Evolutionary conservation across 2,113 vertebrate species (phyloP), one percentile per base, ranked within the genome.

Genomic region (Platysteira castanea): DNA sequence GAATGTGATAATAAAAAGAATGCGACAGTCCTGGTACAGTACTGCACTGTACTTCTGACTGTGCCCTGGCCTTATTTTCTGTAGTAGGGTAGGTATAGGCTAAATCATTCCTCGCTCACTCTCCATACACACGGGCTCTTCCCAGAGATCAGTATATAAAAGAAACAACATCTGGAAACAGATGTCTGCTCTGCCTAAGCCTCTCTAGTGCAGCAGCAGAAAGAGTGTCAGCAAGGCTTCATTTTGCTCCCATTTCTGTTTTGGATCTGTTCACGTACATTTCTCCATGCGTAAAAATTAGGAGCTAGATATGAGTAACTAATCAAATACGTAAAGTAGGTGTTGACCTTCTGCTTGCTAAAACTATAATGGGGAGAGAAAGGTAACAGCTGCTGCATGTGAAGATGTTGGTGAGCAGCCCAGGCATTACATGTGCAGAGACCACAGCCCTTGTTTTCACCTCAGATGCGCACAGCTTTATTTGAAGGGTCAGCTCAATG

Each of bases 401-500:
- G 47, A 56, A 47, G 42, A 16, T 24, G 27, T 5, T 77, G 42
- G 16, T 71, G 70, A 78, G 27, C 30, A 59, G 52, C 27, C 4
- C 10, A 46, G 84, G 6, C 4, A 42, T 7, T 60, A 19, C 15
- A 41, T 7, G 3, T 22, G 15, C 35, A 22, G 28, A 46, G n/a
- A 69, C 19, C 53, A 49, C 39, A 93, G 53, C 21, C 27, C 50
- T 57, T 79, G 22, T 76, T 49, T 91, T 60, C 61, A 69, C 12
- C 85, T 88, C 67, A 65, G 28, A n/a, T 52, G 28, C 13, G 5
- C 31, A 19, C 26, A 80, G 50, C 6, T 15, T 85, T 20, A 83
- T 85, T 92, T 64, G 88, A 90, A 95, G 82, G 20, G 26, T 83
- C 63, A 94, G 26, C 61, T 93, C 88, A 76, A n/a, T 80, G 15